Evolutionary conservation across 2,113 vertebrate species (phyloP).

Genomic region (Tamias sibiricus): DNA sequence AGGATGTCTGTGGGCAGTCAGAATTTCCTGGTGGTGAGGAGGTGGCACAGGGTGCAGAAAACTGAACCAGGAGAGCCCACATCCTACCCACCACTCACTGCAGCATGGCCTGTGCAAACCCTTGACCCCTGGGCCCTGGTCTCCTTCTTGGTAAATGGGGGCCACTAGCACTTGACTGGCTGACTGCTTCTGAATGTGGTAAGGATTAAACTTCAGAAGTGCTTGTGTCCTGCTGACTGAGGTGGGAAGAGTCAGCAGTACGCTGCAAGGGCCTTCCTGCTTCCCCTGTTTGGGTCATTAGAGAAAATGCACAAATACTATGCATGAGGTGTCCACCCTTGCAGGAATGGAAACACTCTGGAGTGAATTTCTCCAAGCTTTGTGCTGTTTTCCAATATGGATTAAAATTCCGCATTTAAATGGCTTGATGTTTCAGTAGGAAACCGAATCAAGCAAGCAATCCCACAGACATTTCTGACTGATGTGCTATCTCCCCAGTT

Average conservation of each 20-base stretch:
- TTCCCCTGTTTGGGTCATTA: not conserved
- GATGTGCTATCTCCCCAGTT: not conserved
- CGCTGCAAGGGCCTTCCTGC: too few relatives aligned
- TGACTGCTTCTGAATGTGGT: not conserved
- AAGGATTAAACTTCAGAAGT: not conserved
- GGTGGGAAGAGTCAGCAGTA: not conserved
- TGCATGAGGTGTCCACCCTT: not conserved
- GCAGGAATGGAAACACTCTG: not conserved
- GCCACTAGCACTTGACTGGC: not conserved
- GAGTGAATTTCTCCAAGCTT: not conserved
- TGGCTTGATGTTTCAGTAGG: too few relatives aligned
- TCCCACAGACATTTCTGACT: not conserved
- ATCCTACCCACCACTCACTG: not conserved
- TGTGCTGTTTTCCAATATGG: not conserved
- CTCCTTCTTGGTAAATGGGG: not conserved
- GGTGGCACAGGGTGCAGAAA: not conserved
- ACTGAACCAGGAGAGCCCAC: not conserved
- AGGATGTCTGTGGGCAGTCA: not conserved
- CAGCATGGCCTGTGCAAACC: fast-evolving
- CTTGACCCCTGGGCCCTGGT: not conserved
- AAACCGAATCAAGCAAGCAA: not conserved
- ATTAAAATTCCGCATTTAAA: not conserved
- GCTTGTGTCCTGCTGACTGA: not conserved
- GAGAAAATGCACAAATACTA: not conserved
- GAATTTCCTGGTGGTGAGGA: not conserved